These are phyloP conservation scores for Adoxophyes honmai DNA, from an alignment of 1,140 invertebrate species.

Conservation along the genomic window DNA sequence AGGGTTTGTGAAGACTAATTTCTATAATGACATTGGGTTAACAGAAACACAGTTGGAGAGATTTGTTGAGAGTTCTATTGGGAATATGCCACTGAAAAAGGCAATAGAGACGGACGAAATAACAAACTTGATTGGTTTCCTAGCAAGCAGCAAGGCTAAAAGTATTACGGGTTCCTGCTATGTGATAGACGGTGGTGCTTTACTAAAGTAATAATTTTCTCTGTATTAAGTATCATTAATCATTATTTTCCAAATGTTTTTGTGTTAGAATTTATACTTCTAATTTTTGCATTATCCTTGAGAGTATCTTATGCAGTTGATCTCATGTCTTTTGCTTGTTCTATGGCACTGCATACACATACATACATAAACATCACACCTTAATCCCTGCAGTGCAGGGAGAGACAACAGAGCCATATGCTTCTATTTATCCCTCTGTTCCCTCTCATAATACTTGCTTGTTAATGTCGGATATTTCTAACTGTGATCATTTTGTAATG, in stretches of 20 bases:
- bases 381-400: too few relatives aligned
- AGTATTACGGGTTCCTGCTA: constrained; percentile 87
- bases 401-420: too few relatives aligned
- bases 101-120: constrained; percentile 85
- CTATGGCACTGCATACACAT: too few relatives aligned
- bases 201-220: constrained; percentile 29
- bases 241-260: constrained; percentile 12
- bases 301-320: too few relatives aligned
- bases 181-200: constrained; percentile 86
- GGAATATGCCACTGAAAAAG: constrained; percentile 87
- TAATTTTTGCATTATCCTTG: too few relatives aligned
- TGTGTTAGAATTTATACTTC: too few relatives aligned
- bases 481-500: too few relatives aligned
- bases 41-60: constrained; percentile 82
- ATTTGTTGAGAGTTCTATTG: constrained; percentile 84
- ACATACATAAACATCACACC: too few relatives aligned
- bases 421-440: too few relatives aligned
- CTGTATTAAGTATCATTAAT: constrained; percentile 8
- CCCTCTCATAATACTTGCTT: too few relatives aligned
- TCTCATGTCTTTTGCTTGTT: too few relatives aligned
- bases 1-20: constrained; percentile 79
- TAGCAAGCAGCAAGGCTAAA: constrained; percentile 86
- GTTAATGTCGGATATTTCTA: too few relatives aligned
- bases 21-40: constrained; percentile 60
- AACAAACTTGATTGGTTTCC: constrained; percentile 85